A percentile compares a stretch with the other conserved stretches of the same genome.
Conservation (phyloP, 2,113 vertebrate genomes). For the Notarius quadriscutis region DNA sequence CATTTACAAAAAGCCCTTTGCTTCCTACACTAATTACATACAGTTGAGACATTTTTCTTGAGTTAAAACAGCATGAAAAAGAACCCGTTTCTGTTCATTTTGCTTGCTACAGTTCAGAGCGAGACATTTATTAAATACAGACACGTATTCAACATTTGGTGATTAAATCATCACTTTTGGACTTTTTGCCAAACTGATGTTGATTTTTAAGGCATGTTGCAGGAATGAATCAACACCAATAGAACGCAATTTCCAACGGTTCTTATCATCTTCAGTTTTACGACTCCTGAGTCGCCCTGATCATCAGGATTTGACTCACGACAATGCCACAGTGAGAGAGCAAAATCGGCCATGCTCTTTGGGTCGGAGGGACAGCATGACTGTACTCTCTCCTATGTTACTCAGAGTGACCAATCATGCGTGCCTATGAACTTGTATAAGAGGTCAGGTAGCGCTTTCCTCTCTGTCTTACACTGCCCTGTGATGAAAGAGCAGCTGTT, state of each 20-base stretch:
- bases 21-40: neutral
- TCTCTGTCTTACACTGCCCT: neutral
- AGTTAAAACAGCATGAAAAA: neutral
- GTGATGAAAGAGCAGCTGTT: neutral
- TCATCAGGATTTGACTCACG: neutral
- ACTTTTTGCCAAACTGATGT: neutral
- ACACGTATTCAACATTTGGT: neutral
- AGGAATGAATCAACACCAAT: neutral
- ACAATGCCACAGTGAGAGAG: neutral
- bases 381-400: neutral
- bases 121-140: neutral
- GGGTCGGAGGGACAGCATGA: neutral
- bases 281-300: neutral
- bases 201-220: conserved; percentile 17
- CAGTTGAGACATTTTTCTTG: neutral
- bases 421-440: no score
- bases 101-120: neutral
- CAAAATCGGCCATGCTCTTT: neutral
- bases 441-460: neutral
- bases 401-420: neutral
- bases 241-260: neutral
- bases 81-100: neutral
- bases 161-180: neutral
- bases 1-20: neutral
- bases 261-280: neutral